Evolutionary conservation across 53 echinoderm and acorn worm genomes (phyloP).

Genomic region (Luidia sarsii): DNA sequence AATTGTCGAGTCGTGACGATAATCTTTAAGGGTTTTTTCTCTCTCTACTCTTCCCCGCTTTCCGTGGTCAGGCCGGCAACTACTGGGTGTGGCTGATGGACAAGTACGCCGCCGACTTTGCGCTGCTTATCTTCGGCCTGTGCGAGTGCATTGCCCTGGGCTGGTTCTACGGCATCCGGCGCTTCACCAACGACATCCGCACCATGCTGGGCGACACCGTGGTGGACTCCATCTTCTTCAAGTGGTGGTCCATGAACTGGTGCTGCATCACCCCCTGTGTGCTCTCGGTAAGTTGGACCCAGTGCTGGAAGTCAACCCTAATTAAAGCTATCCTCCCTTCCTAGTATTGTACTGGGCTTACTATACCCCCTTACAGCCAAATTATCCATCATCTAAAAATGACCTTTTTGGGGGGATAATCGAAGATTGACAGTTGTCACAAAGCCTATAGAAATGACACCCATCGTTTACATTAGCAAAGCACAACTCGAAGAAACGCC

Average conservation of each 20-base stretch:
- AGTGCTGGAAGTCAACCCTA: not conserved
- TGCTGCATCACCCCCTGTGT: constrained; percentile 90
- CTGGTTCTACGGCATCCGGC: constrained; percentile 86
- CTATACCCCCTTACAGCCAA: not conserved
- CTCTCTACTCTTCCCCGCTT: too few relatives aligned
- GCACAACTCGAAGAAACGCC: too few relatives aligned
- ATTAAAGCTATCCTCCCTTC: not conserved
- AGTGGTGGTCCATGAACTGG: constrained; percentile 98
- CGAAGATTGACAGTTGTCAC: too few relatives aligned
- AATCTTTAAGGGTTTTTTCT: too few relatives aligned
- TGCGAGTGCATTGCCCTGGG: constrained; percentile 88
- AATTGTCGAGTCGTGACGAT: too few relatives aligned
- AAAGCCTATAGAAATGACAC: too few relatives aligned
- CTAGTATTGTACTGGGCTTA: too few relatives aligned
- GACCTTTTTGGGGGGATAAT: too few relatives aligned
- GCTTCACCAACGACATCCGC: constrained; percentile 93
- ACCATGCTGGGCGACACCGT: constrained; percentile 87
- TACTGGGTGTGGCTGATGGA: constrained; percentile 98
- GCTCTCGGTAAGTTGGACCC: constrained; percentile 75
- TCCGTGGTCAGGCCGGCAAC: constrained; percentile 92
- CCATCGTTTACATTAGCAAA: too few relatives aligned
- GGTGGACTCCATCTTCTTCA: constrained; percentile 77
- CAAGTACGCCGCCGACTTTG: constrained; percentile 96
- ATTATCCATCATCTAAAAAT: too few relatives aligned
- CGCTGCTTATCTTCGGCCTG: constrained; percentile 91